Conservation (phyloP, 2,113 vertebrate genomes). For the Brevimyrus niger region DNA sequence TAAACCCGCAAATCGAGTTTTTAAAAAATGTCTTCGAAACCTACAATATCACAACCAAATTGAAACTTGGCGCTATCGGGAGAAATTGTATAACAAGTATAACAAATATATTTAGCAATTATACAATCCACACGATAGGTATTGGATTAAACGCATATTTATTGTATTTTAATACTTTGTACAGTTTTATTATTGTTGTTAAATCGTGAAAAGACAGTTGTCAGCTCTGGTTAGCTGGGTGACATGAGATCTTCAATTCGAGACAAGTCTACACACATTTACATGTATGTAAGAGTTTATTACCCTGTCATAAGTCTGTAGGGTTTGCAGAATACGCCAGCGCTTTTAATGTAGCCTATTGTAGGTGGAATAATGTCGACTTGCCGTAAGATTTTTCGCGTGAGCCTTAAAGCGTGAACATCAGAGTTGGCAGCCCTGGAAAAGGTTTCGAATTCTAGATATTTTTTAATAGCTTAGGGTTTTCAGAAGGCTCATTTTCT, state of each 20-base stretch:
- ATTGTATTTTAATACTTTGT: neutral
- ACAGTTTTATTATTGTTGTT: neutral
- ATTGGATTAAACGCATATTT: neutral
- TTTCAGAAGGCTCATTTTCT: neutral
- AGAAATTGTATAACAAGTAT: neutral
- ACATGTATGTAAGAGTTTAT: neutral
- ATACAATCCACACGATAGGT: neutral
- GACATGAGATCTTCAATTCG: neutral
- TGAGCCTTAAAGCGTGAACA: neutral
- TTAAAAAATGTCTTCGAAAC: neutral
- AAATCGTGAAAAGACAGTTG: neutral
- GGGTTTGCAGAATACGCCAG: neutral
- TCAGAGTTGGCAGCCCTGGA: neutral
- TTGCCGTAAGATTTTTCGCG: neutral
- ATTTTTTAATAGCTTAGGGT: neutral
- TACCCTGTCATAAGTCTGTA: neutral
- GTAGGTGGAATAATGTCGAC: neutral
- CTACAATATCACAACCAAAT: neutral
- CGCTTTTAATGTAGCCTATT: neutral
- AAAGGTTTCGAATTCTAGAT: neutral
- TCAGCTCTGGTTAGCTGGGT: too few relatives aligned
- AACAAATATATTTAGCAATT: neutral
- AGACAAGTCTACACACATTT: neutral
- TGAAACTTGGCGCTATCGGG: neutral
- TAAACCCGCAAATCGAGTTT: conserved; percentile 10